Evolutionary conservation across 2,113 vertebrate species (phyloP), one percentile per base, ranked within the genome.

Genomic region (Gambusia holbrooki): DNA sequence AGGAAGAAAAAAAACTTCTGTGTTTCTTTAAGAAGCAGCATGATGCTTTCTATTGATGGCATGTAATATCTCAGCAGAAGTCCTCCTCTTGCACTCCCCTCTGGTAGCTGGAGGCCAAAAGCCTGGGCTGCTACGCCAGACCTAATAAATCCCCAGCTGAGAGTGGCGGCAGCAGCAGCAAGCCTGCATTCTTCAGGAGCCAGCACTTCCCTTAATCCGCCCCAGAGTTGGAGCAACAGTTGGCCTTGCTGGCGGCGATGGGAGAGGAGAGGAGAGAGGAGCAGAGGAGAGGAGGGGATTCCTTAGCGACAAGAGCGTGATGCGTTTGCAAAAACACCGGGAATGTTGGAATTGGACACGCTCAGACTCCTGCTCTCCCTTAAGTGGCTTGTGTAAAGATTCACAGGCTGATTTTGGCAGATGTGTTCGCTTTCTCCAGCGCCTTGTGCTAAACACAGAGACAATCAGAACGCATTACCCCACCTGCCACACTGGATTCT

Each of bases 181-280:
- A 91, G 82, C 76, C 72, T 69, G 86, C 90, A 90, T 94, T 93
- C 86, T 91, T 90, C 81, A 88, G 87, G 72, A 91, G 91, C 84
- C 83, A 74, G 71, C 81, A 88, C 79, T 91, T 92, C 82, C 89
- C 86, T 85, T 84, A 85, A 85, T 88, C 86, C 86, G 86, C 89
- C 81, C 86, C 33, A 69, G 85, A 92, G 82, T 87, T 90, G 91
- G 85, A 89, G 85, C 82, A 89, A 86, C 84, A 90, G 76, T 89
- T 93, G 90, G 89, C 83, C 76, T 80, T 65, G 72, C 84, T 76
- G 71, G 61, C 78, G 42, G 86, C 74, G 61, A 64, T n/a, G 62
- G 71, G 81, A 77, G 71, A 32, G 33, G 32, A 40, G 62, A 6
- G 58, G 40, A 13, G 40, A 10, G 62, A 33, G 54, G 42, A 45